phyloP scores from a whole-genome alignment of 2,888 invertebrate genomes.

The Pristionchus entomophagus region DNA sequence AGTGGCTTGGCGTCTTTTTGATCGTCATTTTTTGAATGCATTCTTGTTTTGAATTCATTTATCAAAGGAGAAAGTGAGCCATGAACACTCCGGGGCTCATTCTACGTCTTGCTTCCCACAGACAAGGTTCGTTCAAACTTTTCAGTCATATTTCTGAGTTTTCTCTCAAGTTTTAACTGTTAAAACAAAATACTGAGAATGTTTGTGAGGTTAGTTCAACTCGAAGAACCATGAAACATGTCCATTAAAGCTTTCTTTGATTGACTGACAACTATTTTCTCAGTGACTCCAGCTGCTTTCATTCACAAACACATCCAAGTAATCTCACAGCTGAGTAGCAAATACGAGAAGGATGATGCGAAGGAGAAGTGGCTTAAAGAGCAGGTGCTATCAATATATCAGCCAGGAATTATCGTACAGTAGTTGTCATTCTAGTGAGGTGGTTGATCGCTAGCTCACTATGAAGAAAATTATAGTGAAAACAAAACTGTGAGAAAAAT shows the following conservation, averaged over 20 bases:
- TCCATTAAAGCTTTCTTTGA: no score
- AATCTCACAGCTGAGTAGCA: neutral
- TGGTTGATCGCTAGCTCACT: no score
- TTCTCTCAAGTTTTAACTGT: no score
- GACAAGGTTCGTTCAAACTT: neutral
- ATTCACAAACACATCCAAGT: neutral
- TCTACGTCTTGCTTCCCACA: neutral
- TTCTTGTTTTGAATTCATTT: neutral
- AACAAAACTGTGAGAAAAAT: neutral
- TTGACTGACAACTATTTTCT: neutral
- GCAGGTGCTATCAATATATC: neutral
- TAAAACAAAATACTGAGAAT: no score
- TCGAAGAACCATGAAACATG: no score
- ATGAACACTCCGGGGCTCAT: neutral
- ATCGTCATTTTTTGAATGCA: neutral
- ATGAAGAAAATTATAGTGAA: neutral
- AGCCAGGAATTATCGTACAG: no score
- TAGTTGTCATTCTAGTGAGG: no score
- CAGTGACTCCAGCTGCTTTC: neutral
- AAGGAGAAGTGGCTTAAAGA: slow-evolving; percentile 11
- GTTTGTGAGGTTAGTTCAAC: no score
- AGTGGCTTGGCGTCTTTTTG: neutral
- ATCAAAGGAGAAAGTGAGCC: neutral
- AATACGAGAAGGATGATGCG: neutral
- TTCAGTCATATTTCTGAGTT: no score